Base-by-base conservation (phyloP, 2,797 vertebrate genomes). In the Synanceia verrucosa region DNA sequence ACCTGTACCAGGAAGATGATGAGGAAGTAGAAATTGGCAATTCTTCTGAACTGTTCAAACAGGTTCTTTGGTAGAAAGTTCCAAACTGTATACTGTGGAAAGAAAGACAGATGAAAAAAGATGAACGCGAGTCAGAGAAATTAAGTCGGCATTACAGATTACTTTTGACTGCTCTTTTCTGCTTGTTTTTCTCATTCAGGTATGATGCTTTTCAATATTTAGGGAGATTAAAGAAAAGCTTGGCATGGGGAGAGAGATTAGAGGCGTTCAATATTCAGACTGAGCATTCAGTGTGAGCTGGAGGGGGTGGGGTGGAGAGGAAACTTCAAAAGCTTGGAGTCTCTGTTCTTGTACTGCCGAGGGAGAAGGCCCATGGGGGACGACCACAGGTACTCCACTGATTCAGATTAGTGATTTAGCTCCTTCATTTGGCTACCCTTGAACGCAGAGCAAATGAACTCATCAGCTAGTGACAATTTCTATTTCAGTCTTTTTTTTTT, bases 41-140 rank as follows among this genome's bases (percentile, higher is more conserved):
- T 99, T 95, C 98, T 96, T 95, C 98, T 94, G 79, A 99, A 99
- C 91, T 99, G 98, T 86, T 99, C 98, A 81, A 99, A 99, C 52
- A 99, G 93, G 88, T 99, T 99, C 95, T 99, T 99, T 82, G 98
- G 98, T 90, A 99, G 95, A 89, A 99, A 99, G 93, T 99, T 99
- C 98, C 98, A 99, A 83, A 99, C 90, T 10, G 98, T 99, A 91
- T 99, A 99, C 97, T 99, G 90, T 39, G 37, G 46, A 50, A 46
- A n/a, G 39, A 36, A 41, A 72, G 53, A 65, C 9, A 28, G 2
- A 37, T 6, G 7, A 5, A 48, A 68, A 62, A 33, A 70, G 6
- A 78, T 33, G 23, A 13, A 70, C n/a, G n/a, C n/a, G n/a, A 61
- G n/a, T 70, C 21, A 84, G 7, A 62, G 9, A 63, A 26, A 70